These are phyloP conservation scores for Furcula furcula DNA, from an alignment of 2,888 invertebrate genomes.

Conservation along the genomic window DNA sequence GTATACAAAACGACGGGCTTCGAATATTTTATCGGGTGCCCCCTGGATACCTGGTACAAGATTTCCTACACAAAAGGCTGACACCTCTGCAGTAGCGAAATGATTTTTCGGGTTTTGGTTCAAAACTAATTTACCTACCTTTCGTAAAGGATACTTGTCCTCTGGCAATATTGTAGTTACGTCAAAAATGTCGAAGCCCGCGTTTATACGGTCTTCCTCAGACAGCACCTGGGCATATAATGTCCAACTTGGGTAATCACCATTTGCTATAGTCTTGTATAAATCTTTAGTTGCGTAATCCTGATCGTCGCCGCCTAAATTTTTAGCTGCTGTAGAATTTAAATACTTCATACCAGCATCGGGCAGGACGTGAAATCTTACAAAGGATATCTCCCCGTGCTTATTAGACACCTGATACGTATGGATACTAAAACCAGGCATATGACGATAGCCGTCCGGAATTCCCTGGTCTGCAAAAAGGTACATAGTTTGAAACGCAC, in stretches of 20 bases:
- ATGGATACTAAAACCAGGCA: constrained; percentile 96
- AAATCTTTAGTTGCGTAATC: constrained; percentile 94
- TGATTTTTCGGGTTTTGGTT: constrained; percentile 94
- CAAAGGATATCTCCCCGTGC: constrained; percentile 85
- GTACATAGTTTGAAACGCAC: constrained; percentile 90
- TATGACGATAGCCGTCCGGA: constrained; percentile 93
- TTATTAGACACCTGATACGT: constrained; percentile 92
- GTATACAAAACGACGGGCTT: constrained; percentile 91
- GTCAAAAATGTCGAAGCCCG: constrained; percentile 93
- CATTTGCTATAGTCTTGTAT: constrained; percentile 90
- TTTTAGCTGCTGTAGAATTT: constrained; percentile 82
- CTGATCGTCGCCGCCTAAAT: constrained; percentile 86
- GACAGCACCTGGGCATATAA: constrained; percentile 92
- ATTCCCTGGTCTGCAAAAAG: constrained; percentile 94
- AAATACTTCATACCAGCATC: constrained; percentile 92
- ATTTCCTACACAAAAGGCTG: constrained; percentile 93
- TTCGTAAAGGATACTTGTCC: constrained; percentile 89
- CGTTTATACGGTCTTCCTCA: constrained; percentile 87
- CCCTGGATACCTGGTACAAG: constrained; percentile 94
- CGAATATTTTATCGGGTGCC: constrained; percentile 94
- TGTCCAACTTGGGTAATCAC: constrained; percentile 87
- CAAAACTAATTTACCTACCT: constrained; percentile 90
- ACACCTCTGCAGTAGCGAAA: constrained; percentile 94
- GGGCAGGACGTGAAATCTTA: constrained; percentile 94
- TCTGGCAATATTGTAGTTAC: constrained; percentile 92